Evolutionary conservation across 2,888 invertebrate species (phyloP), one percentile per base, ranked within the genome.

Genomic region (Plebejus anna): DNA sequence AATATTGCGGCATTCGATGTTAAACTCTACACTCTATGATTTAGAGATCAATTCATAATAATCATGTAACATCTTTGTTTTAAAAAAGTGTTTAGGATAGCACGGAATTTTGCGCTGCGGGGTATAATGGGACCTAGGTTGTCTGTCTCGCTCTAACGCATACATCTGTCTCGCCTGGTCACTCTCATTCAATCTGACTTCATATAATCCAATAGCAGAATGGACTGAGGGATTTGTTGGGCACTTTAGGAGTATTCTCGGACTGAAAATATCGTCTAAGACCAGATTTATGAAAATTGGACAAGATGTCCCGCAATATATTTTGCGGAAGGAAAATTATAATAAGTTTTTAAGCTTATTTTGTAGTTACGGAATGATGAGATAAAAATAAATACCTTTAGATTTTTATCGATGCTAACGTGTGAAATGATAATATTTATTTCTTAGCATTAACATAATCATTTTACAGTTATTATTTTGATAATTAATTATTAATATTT

Each of bases 61-160:
- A 51, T 28, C 57, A 78, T 79, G 79, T 79, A 81, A 84, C 78
- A 80, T 80, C 83, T 80, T 85, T 82, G 82, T 80, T 86, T 87
- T 84, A 83, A 87, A 87, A 84, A 83, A 82, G 83, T 88, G 85
- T 91, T 89, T 90, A 90, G 87, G 86, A 86, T 89, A 88, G 87
- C 89, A 88, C 85, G 87, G 89, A 89, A 89, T 91, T 92, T 92
- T 89, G 90, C 85, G 89, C 87, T 87, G 86, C 85, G 85, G 83
- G 85, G 87, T 87, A 90, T 90, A 88, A 89, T 89, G 22, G 32
- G 66, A 66, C 66, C 66, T 66, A 66, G 66, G 5, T 6, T 13
- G 13, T 1, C 5, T 87, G 88, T 81, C 75, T 70, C 83, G 70
- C 77, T 81, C 79, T 79, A 70, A 32, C 78, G 71, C 76, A 79